Evolutionary conservation across 2,797 vertebrate species (phyloP).

Genomic region (Nannoperca obscura): DNA sequence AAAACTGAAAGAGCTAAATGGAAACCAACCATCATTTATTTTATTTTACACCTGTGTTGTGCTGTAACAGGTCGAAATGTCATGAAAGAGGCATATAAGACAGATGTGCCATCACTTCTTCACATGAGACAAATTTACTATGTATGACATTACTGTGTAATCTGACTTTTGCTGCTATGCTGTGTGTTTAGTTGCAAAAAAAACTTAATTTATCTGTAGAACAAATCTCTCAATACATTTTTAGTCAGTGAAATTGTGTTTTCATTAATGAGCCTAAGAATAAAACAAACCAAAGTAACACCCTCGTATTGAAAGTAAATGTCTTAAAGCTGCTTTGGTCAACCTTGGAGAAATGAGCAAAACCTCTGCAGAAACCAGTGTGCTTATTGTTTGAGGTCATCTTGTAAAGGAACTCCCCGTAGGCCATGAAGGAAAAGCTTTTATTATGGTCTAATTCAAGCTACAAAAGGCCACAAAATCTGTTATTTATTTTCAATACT

Average conservation of each 20-base stretch:
- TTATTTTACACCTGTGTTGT: background rate
- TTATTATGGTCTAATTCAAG: background rate
- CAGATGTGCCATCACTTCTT: background rate
- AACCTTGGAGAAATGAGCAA: slow-evolving; percentile 29
- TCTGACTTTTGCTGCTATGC: background rate
- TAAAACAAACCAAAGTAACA: slow-evolving; percentile 24
- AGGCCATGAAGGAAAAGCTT: slow-evolving; percentile 4
- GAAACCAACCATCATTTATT: background rate
- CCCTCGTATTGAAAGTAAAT: slow-evolving; percentile 14
- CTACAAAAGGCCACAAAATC: background rate
- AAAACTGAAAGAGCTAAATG: background rate
- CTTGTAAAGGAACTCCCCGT: background rate
- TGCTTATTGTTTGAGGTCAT: slow-evolving; percentile 18
- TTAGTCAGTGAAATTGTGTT: background rate
- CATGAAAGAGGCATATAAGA: background rate
- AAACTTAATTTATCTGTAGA: background rate
- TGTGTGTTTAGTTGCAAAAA: background rate
- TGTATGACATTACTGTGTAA: background rate
- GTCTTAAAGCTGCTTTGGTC: background rate
- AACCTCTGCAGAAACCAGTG: background rate
- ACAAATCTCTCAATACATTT: background rate
- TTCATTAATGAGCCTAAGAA: slow-evolving; percentile 21
- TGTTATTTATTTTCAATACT: slow-evolving; percentile 1
- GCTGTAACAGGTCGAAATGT: background rate
- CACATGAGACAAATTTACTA: background rate